A percentile compares a stretch with the other conserved stretches of the same genome.
These are phyloP conservation scores for Brachionus angularis DNA, from an alignment of 1,140 invertebrate species.

Conservation along the genomic window DNA sequence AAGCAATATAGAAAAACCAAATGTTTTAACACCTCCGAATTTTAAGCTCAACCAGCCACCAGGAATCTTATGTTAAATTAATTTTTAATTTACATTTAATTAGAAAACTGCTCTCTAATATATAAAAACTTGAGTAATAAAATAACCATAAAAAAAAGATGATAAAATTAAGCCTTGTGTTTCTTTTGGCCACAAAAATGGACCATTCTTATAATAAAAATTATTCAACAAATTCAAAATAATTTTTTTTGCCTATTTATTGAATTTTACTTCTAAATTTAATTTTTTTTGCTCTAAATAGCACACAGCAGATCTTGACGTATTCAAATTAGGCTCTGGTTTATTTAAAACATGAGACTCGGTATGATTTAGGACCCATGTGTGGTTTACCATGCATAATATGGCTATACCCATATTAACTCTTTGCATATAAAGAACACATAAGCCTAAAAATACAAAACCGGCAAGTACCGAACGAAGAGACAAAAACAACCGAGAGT, in stretches of 20 bases:
- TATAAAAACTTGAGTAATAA: slow-evolving; percentile 23
- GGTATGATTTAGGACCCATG: slow-evolving; percentile 39
- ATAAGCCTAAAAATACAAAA: slow-evolving; percentile 26
- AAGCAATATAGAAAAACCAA: slow-evolving; percentile 46
- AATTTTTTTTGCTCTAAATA: neutral
- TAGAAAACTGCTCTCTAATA: neutral
- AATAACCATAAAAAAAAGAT: slow-evolving; percentile 41
- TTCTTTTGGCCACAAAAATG: slow-evolving; percentile 54
- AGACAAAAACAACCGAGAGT: neutral
- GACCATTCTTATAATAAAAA: slow-evolving; percentile 50
- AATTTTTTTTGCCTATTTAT: neutral
- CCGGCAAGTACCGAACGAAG: neutral
- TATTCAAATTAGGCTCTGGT: no score
- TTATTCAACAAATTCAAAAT: neutral
- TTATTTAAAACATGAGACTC: no score
- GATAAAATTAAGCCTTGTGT: slow-evolving; percentile 54
- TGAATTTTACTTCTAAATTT: neutral
- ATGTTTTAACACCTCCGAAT: slow-evolving; percentile 55
- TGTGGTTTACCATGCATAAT: slow-evolving; percentile 69
- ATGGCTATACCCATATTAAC: slow-evolving; percentile 84
- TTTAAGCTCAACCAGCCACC: slow-evolving; percentile 55
- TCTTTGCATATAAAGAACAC: slow-evolving; percentile 68
- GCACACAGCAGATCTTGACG: neutral
- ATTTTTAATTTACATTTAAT: neutral
- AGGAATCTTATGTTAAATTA: slow-evolving; percentile 49